Evolutionary conservation across 1,140 invertebrate genomes (phyloP).

Genomic region (Lamellibrachia luymesi): DNA sequence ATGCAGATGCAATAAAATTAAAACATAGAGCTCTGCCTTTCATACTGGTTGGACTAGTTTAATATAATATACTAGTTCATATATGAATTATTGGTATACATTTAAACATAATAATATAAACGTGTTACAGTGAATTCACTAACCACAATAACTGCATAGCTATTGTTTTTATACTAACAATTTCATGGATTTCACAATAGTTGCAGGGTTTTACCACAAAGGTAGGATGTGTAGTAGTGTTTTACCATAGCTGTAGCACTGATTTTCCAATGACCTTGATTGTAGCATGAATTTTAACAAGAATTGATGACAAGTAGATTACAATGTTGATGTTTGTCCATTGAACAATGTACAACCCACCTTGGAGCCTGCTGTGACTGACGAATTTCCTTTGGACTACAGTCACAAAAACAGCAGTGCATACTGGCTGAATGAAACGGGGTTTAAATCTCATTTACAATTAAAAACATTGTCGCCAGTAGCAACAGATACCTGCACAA

Average conservation of each 20-base stretch:
- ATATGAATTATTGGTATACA: too few relatives aligned
- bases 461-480: background rate
- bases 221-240: too few relatives aligned
- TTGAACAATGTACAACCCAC: background rate
- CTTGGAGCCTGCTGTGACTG: background rate
- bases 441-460: background rate
- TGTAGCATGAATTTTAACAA: background rate
- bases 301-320: background rate
- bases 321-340: background rate
- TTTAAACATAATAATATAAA: too few relatives aligned
- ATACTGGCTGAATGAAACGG: background rate
- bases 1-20: background rate
- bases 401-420: background rate
- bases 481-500: background rate
- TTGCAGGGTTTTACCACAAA: too few relatives aligned
- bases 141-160: too few relatives aligned
- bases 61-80: background rate
- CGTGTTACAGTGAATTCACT: too few relatives aligned
- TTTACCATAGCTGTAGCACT: too few relatives aligned
- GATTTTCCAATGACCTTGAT: background rate
- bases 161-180: too few relatives aligned
- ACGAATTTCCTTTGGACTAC: background rate
- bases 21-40: background rate
- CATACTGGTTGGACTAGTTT: background rate
- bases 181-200: too few relatives aligned